phyloP scores from a whole-genome alignment of 2,797 vertebrate genomes.

The Tragopan temminckii region DNA sequence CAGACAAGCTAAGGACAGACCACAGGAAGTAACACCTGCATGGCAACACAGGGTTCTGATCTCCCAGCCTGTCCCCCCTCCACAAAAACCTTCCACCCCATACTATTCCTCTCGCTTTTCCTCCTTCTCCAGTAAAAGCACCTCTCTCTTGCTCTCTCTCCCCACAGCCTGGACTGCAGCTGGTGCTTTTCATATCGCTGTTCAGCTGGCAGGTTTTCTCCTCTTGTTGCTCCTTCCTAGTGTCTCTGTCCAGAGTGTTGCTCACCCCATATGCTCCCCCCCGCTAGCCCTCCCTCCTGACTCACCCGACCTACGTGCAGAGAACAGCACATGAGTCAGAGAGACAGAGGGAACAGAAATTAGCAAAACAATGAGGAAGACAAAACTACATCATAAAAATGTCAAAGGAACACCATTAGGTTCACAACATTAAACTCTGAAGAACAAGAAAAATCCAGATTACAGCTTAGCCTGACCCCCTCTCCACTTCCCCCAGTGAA shows the following conservation, averaged over 20 bases:
- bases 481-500: neutral
- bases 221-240: neutral
- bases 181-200: slow-evolving; percentile 6
- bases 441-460: neutral
- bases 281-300: slow-evolving; percentile 1
- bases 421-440: neutral
- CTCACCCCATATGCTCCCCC: neutral
- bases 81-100: accelerated
- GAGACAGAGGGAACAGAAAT: slow-evolving; percentile 4
- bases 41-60: neutral
- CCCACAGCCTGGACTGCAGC: neutral
- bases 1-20: neutral
- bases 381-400: neutral
- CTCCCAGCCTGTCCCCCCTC: accelerated
- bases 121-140: neutral
- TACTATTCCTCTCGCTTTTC: neutral
- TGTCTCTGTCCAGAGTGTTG: neutral
- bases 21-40: accelerated
- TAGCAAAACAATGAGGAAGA: neutral
- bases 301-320: slow-evolving; percentile 18
- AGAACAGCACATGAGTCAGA: neutral
- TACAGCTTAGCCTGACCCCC: accelerated
- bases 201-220: neutral
- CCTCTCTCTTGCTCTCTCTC: neutral
- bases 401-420: neutral